A percentile compares a stretch with the other conserved stretches of the same genome.
Conservation (phyloP, 2,888 invertebrate genomes). For the Merodon equestris region DNA sequence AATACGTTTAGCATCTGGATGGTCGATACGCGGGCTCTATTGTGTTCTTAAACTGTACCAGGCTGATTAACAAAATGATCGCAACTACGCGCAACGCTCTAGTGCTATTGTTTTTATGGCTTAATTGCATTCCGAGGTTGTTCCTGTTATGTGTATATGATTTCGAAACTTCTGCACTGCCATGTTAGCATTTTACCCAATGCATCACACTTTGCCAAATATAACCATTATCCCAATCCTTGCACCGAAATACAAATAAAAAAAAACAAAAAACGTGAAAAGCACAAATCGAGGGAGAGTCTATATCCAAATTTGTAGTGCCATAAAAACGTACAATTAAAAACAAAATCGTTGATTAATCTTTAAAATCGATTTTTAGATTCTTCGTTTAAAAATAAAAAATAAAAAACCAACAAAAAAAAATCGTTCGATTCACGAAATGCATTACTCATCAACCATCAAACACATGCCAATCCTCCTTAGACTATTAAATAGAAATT, state of each 20-base stretch:
- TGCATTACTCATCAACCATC: slow-evolving; percentile 16
- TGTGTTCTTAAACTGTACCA: too few species aligned
- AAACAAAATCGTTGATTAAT: slow-evolving; percentile 18
- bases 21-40: too few species aligned
- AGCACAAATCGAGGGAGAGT: too few species aligned
- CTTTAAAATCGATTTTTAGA: slow-evolving; percentile 39
- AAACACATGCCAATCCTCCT: slow-evolving; percentile 39
- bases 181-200: too few species aligned
- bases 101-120: too few species aligned
- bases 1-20: too few species aligned
- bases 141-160: too few species aligned
- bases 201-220: slow-evolving; percentile 1
- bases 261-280: slow-evolving; percentile 7
- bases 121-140: too few species aligned
- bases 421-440: slow-evolving; percentile 38
- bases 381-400: slow-evolving; percentile 43
- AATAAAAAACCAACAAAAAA: too few species aligned
- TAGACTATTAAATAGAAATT: slow-evolving; percentile 32
- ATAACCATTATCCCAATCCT: not conserved
- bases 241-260: not conserved
- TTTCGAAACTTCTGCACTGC: too few species aligned
- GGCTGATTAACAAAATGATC: too few species aligned
- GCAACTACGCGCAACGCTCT: too few species aligned
- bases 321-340: slow-evolving; percentile 59
- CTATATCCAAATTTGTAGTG: slow-evolving; percentile 51